A percentile compares a stretch with the other conserved stretches of the same genome.
phyloP scores from a whole-genome alignment of 2,797 vertebrate species.

The Sarcoramphus papa region DNA sequence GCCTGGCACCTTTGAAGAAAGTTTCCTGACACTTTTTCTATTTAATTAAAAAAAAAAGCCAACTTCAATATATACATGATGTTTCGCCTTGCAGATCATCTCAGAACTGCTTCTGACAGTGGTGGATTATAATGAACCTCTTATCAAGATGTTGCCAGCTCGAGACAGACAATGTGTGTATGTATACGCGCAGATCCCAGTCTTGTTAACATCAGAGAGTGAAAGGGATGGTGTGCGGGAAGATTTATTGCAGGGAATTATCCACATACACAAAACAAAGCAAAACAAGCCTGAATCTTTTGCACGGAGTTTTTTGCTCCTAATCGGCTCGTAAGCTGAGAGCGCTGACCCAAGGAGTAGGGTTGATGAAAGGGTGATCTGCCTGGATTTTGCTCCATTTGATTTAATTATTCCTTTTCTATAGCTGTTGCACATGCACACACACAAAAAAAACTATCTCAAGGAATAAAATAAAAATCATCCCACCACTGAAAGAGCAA shows the following conservation, averaged over 20 bases:
- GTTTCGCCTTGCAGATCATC: conserved; percentile 17
- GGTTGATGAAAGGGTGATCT: background rate
- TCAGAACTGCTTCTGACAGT: conserved; percentile 45
- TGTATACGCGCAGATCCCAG: background rate
- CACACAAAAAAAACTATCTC: background rate
- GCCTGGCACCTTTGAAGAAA: conserved; percentile 58
- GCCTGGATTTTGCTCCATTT: background rate
- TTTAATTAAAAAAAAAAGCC: conserved; percentile 42
- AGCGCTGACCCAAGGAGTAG: background rate
- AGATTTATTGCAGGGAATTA: conserved; percentile 32
- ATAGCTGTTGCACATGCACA: background rate
- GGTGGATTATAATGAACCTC: conserved; percentile 54
- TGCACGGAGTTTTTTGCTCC: background rate
- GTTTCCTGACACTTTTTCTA: conserved; percentile 48
- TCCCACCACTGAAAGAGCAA: background rate
- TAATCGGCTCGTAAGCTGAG: background rate
- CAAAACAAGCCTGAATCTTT: background rate
- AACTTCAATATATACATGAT: conserved; percentile 6
- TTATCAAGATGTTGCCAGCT: conserved; percentile 50
- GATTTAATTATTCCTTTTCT: background rate
- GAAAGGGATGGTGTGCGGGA: background rate
- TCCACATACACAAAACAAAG: background rate
- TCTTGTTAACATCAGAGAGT: conserved; percentile 48
- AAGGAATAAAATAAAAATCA: background rate
- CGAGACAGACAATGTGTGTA: conserved; percentile 21